Conservation (phyloP, 2,888 invertebrate genomes). For the Amphipyra berbera region DNA sequence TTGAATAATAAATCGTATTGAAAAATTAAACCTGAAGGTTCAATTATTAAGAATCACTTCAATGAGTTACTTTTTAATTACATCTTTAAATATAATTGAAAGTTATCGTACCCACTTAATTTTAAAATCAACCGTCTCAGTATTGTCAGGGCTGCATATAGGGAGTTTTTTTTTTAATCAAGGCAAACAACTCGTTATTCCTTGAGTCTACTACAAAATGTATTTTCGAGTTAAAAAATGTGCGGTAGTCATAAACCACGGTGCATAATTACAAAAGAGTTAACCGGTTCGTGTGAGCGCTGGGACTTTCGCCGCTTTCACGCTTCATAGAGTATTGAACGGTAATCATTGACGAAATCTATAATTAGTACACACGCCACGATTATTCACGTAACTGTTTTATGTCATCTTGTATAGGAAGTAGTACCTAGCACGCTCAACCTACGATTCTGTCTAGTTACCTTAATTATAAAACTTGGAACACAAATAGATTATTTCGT, state of each 20-base stretch:
- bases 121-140: no score
- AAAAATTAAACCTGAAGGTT: constrained; percentile 5
- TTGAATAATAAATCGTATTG: constrained; percentile 62
- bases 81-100: no score
- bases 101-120: no score
- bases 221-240: constrained; percentile 9
- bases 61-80: no score
- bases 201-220: neutral
- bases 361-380: constrained; percentile 65
- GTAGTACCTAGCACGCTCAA: neutral
- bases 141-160: neutral
- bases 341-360: constrained; percentile 77
- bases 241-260: constrained; percentile 57
- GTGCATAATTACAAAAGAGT: constrained; percentile 73
- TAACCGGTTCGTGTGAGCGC: constrained; percentile 76
- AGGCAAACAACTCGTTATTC: neutral
- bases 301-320: constrained; percentile 85
- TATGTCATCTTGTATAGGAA: constrained; percentile 30
- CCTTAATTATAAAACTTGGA: constrained; percentile 1
- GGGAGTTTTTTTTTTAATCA: constrained; percentile 11
- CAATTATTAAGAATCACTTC: neutral
- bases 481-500: neutral
- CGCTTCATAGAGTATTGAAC: constrained; percentile 71
- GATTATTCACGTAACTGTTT: constrained; percentile 47
- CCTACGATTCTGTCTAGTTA: neutral